A percentile compares a stretch with the other conserved stretches of the same genome.
phyloP scores from a whole-genome alignment of 2,113 vertebrate genomes.

The Dipodomys spectabilis region DNA sequence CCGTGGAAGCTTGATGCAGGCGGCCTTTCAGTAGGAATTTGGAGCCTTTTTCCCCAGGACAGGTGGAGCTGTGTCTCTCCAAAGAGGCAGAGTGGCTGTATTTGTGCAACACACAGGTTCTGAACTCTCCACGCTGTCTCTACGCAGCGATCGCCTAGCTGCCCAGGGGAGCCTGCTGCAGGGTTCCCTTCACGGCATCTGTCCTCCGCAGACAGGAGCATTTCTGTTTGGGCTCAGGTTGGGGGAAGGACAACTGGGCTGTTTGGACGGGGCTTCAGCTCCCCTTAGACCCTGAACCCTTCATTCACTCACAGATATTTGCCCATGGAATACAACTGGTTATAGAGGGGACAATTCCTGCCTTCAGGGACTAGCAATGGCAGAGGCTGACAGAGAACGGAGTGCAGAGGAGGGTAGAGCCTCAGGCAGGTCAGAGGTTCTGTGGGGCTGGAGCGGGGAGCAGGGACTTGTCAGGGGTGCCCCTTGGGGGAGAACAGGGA shows the following conservation, averaged over 20 bases:
- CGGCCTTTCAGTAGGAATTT: background rate
- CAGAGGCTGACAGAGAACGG: background rate
- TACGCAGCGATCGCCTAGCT: background rate
- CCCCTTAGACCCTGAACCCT: background rate
- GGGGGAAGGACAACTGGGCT: background rate
- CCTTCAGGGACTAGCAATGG: accelerated
- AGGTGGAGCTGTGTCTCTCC: background rate
- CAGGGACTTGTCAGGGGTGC: background rate
- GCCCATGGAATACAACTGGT: background rate
- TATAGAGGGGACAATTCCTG: background rate
- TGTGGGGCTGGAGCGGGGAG: background rate
- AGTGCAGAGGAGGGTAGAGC: background rate
- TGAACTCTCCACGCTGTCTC: no score
- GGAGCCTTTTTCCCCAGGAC: background rate
- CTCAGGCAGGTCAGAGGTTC: background rate
- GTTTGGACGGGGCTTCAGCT: background rate
- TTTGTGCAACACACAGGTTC: background rate
- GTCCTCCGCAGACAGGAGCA: no score
- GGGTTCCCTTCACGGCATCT: background rate
- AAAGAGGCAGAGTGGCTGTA: background rate
- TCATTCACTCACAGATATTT: accelerated
- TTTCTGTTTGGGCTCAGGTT: no score
- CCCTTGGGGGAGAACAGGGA: background rate
- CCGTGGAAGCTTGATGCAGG: background rate
- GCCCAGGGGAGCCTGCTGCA: no score